These are phyloP conservation scores for Hyalella azteca DNA, from an alignment of 2,888 invertebrate genomes.

Conservation along the genomic window DNA sequence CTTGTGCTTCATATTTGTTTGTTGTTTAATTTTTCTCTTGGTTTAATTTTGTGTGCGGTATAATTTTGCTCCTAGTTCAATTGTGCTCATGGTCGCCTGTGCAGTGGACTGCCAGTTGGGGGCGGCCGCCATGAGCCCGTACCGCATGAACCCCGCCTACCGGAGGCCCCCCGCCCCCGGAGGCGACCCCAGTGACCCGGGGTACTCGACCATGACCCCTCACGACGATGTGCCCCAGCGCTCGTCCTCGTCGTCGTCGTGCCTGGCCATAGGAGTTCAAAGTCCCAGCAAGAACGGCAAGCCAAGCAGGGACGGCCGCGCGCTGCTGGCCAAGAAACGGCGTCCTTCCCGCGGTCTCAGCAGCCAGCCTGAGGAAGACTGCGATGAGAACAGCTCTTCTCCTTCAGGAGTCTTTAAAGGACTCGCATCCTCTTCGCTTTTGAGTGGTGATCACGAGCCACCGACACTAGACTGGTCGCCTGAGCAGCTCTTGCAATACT, in stretches of 20 bases:
- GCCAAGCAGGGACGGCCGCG: neutral
- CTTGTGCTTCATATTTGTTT: no score
- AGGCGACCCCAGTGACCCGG: slow-evolving; percentile 87
- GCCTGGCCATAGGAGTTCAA: slow-evolving; percentile 10
- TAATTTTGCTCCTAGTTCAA: neutral
- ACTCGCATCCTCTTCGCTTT: slow-evolving; percentile 25
- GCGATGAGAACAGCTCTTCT: slow-evolving; percentile 25
- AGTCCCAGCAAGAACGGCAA: neutral
- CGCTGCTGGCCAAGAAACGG: neutral
- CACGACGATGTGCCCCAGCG: slow-evolving; percentile 72
- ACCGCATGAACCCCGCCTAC: slow-evolving; percentile 82
- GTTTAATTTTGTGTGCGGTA: no score
- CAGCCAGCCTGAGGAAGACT: slow-evolving; percentile 33
- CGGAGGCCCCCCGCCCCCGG: slow-evolving; percentile 70
- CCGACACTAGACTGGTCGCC: slow-evolving; percentile 27
- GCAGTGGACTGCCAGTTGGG: slow-evolving; percentile 62
- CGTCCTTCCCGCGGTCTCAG: neutral
- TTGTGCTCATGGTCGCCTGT: no score
- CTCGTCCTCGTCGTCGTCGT: slow-evolving; percentile 43
- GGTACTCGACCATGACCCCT: slow-evolving; percentile 92
- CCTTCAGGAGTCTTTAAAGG: slow-evolving; percentile 26
- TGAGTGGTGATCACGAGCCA: slow-evolving; percentile 32
- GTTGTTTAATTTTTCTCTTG: no score
- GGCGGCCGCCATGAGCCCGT: slow-evolving; percentile 81
- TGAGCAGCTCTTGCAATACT: slow-evolving; percentile 13